Evolutionary conservation across 1,140 invertebrate genomes (phyloP).

Genomic region (Forficula auricularia): DNA sequence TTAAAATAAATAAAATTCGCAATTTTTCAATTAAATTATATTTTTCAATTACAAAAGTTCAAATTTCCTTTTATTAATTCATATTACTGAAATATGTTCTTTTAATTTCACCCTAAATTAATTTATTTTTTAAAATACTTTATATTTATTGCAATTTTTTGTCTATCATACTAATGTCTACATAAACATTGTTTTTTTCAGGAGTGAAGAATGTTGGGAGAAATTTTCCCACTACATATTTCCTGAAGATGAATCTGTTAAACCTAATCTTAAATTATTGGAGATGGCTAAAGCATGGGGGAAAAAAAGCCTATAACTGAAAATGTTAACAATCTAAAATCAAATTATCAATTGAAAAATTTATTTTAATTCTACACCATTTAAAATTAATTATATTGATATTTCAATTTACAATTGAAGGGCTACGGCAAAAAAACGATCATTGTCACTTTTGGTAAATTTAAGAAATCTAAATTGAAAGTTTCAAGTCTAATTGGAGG

Average conservation of each 20-base stretch:
- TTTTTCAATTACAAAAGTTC: no score
- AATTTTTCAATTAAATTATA: no score
- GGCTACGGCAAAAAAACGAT: no score
- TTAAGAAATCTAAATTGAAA: no score
- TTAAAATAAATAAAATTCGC: no score
- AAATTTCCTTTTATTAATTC: background rate
- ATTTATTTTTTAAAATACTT: background rate
- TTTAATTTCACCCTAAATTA: background rate
- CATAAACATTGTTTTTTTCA: constrained; percentile 22
- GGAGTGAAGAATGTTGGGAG: constrained; percentile 86
- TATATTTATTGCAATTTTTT: no score
- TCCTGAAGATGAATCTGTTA: constrained; percentile 87
- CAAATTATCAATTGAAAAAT: background rate
- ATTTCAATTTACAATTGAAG: no score
- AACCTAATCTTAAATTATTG: constrained; percentile 85
- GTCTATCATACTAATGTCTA: background rate
- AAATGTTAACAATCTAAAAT: background rate
- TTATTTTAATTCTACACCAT: no score
- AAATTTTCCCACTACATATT: constrained; percentile 99
- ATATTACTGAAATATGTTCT: background rate
- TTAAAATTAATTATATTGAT: no score
- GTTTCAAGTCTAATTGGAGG: no score
- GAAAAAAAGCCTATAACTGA: constrained; percentile 25
- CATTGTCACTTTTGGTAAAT: no score
- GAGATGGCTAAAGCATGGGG: constrained; percentile 93